These are phyloP conservation scores for Apostichopus leukothele DNA, from an alignment of 53 echinoderm and acorn worm species.

Conservation along the genomic window DNA sequence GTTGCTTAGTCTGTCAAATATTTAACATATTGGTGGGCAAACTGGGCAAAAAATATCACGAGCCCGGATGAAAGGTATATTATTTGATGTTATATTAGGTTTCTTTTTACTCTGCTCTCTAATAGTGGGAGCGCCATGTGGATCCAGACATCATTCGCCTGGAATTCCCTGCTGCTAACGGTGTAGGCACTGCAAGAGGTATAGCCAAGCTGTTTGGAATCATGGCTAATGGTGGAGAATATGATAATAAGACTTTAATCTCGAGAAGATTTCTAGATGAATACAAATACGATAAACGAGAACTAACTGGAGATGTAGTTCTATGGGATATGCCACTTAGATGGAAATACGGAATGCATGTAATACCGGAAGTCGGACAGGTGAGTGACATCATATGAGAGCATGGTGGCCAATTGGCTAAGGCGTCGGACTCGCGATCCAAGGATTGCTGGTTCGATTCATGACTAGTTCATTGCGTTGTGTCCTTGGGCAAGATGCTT, in stretches of 20 bases:
- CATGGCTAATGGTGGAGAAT: constrained; percentile 48
- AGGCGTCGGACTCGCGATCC: too few relatives aligned
- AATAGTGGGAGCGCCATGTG: constrained; percentile 35
- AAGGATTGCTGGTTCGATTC: too few relatives aligned
- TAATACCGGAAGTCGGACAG: constrained; percentile 13
- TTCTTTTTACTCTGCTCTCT: not conserved
- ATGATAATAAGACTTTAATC: not conserved
- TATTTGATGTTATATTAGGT: not conserved
- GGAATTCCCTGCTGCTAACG: constrained; percentile 37
- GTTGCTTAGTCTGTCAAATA: too few relatives aligned
- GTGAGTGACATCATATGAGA: not conserved
- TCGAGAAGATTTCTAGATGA: not conserved
- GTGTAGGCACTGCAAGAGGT: constrained; percentile 54
- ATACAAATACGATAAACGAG: not conserved
- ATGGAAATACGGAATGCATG: constrained; percentile 44
- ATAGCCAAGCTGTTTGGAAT: constrained; percentile 63
- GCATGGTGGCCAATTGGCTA: too few relatives aligned
- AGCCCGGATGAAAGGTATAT: too few relatives aligned
- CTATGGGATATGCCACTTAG: not conserved
- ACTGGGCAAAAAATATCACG: too few relatives aligned
- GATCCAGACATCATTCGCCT: constrained; percentile 35
- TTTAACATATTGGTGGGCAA: too few relatives aligned
- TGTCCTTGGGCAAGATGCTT: too few relatives aligned
- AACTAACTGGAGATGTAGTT: not conserved
- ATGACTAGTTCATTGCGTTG: too few relatives aligned